Evolutionary conservation across 2,113 vertebrate species (phyloP).

Genomic region (Caretta caretta): DNA sequence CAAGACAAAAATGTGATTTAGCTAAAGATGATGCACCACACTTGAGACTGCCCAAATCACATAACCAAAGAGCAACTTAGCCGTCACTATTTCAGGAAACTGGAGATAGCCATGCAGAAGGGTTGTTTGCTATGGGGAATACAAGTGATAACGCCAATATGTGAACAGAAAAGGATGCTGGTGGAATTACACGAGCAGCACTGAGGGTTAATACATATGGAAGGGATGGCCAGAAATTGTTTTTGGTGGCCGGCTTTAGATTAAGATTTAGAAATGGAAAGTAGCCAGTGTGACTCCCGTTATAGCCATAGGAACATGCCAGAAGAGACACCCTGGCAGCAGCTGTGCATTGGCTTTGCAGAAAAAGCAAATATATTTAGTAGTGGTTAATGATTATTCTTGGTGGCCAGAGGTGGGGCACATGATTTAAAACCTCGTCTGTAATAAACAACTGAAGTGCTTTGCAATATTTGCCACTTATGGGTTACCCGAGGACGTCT

Average conservation of each 20-base stretch:
- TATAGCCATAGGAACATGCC: too few species aligned
- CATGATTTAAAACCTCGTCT: background rate
- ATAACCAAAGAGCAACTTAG: too few species aligned
- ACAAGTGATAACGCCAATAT: background rate
- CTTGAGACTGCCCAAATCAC: too few species aligned
- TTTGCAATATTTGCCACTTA: background rate
- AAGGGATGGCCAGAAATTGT: background rate
- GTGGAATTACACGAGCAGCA: background rate
- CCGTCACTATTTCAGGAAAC: background rate
- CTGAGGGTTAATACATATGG: background rate
- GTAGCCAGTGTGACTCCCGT: background rate
- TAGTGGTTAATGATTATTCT: background rate
- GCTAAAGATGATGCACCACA: too few species aligned
- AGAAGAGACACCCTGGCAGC: background rate
- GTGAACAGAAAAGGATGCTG: background rate
- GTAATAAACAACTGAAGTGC: too few species aligned
- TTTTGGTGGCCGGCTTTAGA: background rate
- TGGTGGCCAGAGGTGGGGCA: background rate
- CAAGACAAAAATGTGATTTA: too few species aligned
- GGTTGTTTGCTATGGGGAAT: background rate
- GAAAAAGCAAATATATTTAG: background rate
- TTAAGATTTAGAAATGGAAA: background rate
- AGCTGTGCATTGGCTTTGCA: background rate
- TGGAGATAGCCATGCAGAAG: background rate
- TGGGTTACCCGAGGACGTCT: background rate